Evolutionary conservation across 2,113 vertebrate genomes (phyloP).

Genomic region (Apodemus sylvaticus): DNA sequence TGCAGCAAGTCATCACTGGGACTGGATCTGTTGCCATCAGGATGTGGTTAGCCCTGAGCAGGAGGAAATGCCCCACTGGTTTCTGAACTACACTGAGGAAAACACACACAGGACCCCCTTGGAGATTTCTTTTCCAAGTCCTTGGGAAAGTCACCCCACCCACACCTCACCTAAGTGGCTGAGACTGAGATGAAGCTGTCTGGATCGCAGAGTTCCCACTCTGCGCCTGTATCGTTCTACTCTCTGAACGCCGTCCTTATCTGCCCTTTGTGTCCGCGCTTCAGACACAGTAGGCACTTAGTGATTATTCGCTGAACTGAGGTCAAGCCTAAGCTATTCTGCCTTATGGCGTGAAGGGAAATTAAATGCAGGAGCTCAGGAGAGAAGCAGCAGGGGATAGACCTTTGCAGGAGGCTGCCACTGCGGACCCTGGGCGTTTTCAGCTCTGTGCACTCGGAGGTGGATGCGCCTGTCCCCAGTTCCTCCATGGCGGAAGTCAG

Average conservation of each 20-base stretch:
- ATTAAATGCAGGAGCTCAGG: not conserved
- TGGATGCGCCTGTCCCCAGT: not conserved
- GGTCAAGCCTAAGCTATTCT: not conserved
- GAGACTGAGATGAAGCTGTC: not conserved
- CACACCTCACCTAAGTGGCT: not conserved
- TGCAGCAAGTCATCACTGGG: not conserved
- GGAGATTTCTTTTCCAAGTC: not conserved
- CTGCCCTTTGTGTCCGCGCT: not conserved
- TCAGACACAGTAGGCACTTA: not conserved
- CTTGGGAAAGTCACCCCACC: not conserved
- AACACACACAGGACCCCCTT: not conserved
- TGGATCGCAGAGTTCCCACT: not conserved
- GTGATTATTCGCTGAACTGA: not conserved
- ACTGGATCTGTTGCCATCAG: not conserved
- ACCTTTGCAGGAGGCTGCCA: not conserved
- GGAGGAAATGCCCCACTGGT: not conserved
- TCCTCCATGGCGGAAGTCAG: slow-evolving; percentile 68
- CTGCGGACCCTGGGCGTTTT: not conserved
- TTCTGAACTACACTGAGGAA: not conserved
- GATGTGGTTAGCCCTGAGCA: not conserved
- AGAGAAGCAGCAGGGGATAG: not conserved
- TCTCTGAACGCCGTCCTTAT: not conserved
- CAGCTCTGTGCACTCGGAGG: not conserved
- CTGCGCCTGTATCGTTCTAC: not conserved
- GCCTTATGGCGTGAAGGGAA: not conserved